Conservation (phyloP, 2,888 invertebrate genomes). For the Parnassius mnemosyne region DNA sequence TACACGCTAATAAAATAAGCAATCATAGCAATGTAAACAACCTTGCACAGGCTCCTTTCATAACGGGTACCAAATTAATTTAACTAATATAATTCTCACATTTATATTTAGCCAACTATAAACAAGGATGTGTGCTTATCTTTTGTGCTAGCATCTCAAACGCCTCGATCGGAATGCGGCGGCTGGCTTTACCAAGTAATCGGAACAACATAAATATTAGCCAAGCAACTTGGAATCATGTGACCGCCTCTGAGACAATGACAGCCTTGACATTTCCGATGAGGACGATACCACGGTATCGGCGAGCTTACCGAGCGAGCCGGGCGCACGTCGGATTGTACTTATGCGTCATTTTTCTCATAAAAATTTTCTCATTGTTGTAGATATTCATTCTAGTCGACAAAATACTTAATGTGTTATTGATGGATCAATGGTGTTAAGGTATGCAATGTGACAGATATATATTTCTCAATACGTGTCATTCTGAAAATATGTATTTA, state of each 20-base stretch:
- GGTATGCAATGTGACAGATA: too few species aligned
- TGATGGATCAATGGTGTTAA: background rate
- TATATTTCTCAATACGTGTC: too few species aligned
- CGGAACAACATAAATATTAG: slow-evolving; percentile 39
- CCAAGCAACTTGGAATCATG: slow-evolving; percentile 37
- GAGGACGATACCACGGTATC: slow-evolving; percentile 35
- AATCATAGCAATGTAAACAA: too few species aligned
- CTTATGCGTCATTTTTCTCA: slow-evolving; percentile 18
- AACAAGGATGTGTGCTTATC: slow-evolving; percentile 37
- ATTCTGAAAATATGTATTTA: too few species aligned
- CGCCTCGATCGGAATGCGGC: slow-evolving; percentile 35
- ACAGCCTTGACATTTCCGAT: slow-evolving; percentile 53
- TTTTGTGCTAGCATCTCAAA: slow-evolving; percentile 20
- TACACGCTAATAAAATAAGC: too few species aligned
- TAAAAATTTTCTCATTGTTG: slow-evolving; percentile 17
- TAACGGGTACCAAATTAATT: background rate
- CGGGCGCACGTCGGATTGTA: background rate
- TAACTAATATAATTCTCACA: background rate
- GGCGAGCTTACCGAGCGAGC: slow-evolving; percentile 11
- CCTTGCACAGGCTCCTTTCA: too few species aligned
- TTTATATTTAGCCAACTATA: slow-evolving; percentile 16
- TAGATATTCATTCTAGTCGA: background rate
- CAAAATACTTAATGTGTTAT: background rate
- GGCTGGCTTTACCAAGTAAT: slow-evolving; percentile 31
- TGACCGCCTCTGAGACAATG: slow-evolving; percentile 41